Evolutionary conservation across 2,888 invertebrate species (phyloP).

Genomic region (Cryptophagus acutangulus): DNA sequence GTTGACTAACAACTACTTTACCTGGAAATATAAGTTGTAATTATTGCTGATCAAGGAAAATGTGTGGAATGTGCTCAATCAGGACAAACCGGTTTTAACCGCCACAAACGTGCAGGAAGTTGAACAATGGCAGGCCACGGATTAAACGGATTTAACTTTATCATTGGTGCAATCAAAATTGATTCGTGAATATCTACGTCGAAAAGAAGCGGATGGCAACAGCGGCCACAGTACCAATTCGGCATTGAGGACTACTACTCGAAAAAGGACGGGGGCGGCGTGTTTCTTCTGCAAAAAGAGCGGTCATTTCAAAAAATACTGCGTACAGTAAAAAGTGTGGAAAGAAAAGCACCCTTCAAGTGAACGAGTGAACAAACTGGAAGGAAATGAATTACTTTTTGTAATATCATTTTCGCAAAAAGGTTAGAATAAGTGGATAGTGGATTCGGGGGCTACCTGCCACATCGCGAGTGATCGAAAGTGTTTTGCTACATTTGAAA

Average conservation of each 20-base stretch:
- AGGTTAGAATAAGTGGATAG: no score
- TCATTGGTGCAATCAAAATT: constrained; percentile 4
- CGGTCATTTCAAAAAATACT: constrained; percentile 1
- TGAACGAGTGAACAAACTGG: neutral
- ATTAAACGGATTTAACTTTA: constrained; percentile 8
- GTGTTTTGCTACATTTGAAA: neutral
- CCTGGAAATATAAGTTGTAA: constrained; percentile 6
- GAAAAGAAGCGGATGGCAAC: neutral
- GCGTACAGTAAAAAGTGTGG: neutral
- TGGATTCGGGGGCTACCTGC: neutral
- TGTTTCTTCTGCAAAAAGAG: neutral
- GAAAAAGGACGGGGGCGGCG: neutral
- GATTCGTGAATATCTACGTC: neutral
- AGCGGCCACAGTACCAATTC: neutral
- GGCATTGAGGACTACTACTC: neutral
- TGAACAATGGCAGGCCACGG: neutral
- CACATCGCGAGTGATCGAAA: neutral
- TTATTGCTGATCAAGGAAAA: constrained; percentile 5
- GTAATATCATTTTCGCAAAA: no score
- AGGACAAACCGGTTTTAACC: neutral
- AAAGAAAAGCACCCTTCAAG: neutral
- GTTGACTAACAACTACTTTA: constrained; percentile 3
- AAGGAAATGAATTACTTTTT: neutral
- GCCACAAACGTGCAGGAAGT: no score
- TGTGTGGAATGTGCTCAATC: constrained; percentile 4